Evolutionary conservation across 2,888 invertebrate genomes (phyloP), one percentile per base, ranked within the genome.

Genomic region (Nasonovia ribisnigri): DNA sequence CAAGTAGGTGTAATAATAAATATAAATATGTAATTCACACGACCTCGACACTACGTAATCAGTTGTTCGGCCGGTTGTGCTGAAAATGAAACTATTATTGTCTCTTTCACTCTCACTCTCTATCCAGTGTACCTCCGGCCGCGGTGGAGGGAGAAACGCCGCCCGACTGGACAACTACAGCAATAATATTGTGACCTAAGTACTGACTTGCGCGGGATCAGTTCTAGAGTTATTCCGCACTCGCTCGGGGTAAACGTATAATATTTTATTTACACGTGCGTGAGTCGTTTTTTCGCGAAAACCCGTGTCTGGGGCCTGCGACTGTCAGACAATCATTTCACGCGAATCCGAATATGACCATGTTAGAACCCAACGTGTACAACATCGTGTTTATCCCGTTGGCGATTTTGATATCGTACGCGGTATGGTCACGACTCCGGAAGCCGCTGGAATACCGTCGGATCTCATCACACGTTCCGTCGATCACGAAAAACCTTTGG

Each of bases 391-490:
- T 90, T 36, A 24, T 26, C 11, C 48, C 42, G 26, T 10, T 29
- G 6, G 6, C 26, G 36, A 10, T 48, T 5, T 42, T 88, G 2
- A 20, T 51, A 11, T 20, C 29, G 48, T 67, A 26, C 8, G 3
- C 24, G 88, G n/a, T 43, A 42, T 51, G 20, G 11, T 51, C 1
- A 36, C 42, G 88, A 26, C 48, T 51, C 0, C 88, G 8, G 20
- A 88, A 67, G 43, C 51, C 88, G 26, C 48, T 60, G 51, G 88
- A 87, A 51, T 87, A 77, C 29, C 48, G 92, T 11, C 48, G 4
- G 8, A 36, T 92, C 6, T 87, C 92, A 10, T 88, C 87, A n/a
- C 87, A 77, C 24, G 88, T 92, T 10, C 92, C 88, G 67, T 92
- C 92, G 2, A 1, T n/a, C 11, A 92, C 92, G 10, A 88, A 92